Base-by-base conservation (phyloP, 2,113 vertebrate genomes). In the Collichthys lucidus region DNA sequence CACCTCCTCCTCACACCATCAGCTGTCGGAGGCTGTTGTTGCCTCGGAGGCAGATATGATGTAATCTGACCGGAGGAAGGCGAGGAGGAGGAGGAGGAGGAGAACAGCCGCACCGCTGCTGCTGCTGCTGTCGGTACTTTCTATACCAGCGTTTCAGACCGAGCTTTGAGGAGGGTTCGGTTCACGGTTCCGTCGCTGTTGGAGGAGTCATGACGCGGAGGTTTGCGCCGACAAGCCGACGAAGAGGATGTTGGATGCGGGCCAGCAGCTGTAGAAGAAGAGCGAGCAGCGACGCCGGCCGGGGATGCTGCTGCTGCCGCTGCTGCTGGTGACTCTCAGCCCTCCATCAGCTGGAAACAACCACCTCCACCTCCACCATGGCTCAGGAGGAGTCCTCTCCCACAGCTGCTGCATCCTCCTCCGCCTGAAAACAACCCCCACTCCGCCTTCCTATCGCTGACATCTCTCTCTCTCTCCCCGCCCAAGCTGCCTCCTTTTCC, bases 31-130 rank as follows among this genome's bases (percentile, higher is more conserved):
- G 93, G 92, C 94, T 93, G 93, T 64, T 93, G 93, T 64, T 80
- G 87, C 87, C 78, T 92, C 77, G 60, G 89, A 86, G 89, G 88
- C 88, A 90, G 74, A 83, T 89, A 94, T 96, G 96, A 97, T 95
- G 96, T 97, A 94, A 97, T 89, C 91, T 35, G 74, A 82, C 73
- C 35, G 7, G 7, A 35, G 22, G 46, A 7, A 22, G 55, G 6
- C 17, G 44, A 79, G 22, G 46, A 7, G 29, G 55, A 10, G n/a
- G 44, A 79, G 76, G 20, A 44, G 40, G 57, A 71, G 68, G 61
- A 49, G 2, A 40, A 40, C 40, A 29, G 4, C 61, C 59, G 19
- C 86, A 6, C 57, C 4, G 35, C 26, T 3, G 2, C 17, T 40
- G 24, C 77, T 31, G 29, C 29, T 31, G 29, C 29, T 65, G 49